A percentile compares a stretch with the other conserved stretches of the same genome.
Conservation (phyloP, 2,888 invertebrate species). For the Helicoverpa assulta region DNA sequence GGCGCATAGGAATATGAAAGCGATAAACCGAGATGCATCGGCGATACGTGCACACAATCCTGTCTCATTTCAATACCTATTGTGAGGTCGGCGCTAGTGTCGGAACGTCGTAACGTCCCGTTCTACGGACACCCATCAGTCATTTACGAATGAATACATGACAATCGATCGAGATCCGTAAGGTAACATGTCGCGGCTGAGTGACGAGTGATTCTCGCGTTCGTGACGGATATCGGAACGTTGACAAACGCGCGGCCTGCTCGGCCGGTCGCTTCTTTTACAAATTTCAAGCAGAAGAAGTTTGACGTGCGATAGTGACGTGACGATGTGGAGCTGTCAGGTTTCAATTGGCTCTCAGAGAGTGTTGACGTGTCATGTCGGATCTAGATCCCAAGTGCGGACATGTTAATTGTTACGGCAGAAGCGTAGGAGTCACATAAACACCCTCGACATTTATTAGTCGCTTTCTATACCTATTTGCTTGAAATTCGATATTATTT, state of each 20-base stretch:
- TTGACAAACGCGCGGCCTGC: slow-evolving; percentile 74
- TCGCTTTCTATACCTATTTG: slow-evolving; percentile 47
- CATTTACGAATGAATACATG: slow-evolving; percentile 84
- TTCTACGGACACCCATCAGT: slow-evolving; percentile 80
- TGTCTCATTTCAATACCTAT: slow-evolving; percentile 85
- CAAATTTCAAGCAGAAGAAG: slow-evolving; percentile 76
- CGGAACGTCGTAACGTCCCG: slow-evolving; percentile 78
- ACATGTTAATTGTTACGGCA: slow-evolving; percentile 86
- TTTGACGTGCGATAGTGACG: slow-evolving; percentile 78
- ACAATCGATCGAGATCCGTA: slow-evolving; percentile 82
- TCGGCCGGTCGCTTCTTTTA: slow-evolving; percentile 70
- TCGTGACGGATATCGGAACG: slow-evolving; percentile 78
- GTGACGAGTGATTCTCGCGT: slow-evolving; percentile 83
- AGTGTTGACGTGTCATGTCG: slow-evolving; percentile 83
- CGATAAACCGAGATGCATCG: slow-evolving; percentile 85
- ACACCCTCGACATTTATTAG: slow-evolving; percentile 49
- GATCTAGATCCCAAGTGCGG: slow-evolving; percentile 81
- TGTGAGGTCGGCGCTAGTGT: slow-evolving; percentile 72
- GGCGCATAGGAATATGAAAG: slow-evolving; percentile 79
- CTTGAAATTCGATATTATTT: slow-evolving; percentile 45
- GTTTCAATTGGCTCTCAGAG: slow-evolving; percentile 83
- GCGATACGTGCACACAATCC: slow-evolving; percentile 82
- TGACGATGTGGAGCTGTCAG: slow-evolving; percentile 84
- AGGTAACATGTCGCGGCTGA: slow-evolving; percentile 77
- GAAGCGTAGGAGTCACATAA: slow-evolving; percentile 71